Evolutionary conservation across 1,140 invertebrate genomes (phyloP).

Genomic region (Thaumetopoea pityocampa): DNA sequence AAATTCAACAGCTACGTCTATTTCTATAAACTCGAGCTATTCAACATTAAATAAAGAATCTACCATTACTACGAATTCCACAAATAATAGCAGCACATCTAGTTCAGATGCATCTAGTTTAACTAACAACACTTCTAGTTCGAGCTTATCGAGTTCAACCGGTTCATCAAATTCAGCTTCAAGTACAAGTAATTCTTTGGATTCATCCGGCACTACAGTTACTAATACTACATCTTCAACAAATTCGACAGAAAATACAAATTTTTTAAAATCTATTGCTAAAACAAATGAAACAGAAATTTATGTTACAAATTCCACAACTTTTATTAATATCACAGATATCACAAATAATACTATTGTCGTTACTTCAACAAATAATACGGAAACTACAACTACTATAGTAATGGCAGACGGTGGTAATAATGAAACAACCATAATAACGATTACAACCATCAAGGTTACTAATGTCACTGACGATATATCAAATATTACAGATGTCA

Average conservation of each 20-base stretch:
- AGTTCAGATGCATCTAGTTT: conserved; percentile 1
- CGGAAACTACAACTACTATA: background rate
- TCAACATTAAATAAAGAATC: background rate
- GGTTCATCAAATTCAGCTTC: background rate
- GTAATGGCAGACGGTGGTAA: background rate
- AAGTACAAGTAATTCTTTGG: background rate
- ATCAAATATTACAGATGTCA: conserved; percentile 7
- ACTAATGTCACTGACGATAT: conserved; percentile 1
- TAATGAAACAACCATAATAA: conserved; percentile 1
- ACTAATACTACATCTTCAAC: background rate
- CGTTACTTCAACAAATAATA: background rate
- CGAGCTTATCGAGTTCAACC: background rate
- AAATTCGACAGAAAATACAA: background rate
- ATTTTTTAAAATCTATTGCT: background rate
- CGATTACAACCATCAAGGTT: conserved; percentile 3
- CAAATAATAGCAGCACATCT: background rate
- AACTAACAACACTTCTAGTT: conserved; percentile 1
- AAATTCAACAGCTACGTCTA: conserved; percentile 5
- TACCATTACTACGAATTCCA: background rate
- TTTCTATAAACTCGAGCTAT: background rate
- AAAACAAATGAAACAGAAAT: background rate
- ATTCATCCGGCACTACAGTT: background rate
- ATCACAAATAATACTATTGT: background rate
- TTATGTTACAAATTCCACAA: conserved; percentile 1
- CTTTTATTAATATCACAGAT: background rate